Base-by-base conservation (phyloP, 35 echinoderm and acorn worm species). In the Chiridota heheva region DNA sequence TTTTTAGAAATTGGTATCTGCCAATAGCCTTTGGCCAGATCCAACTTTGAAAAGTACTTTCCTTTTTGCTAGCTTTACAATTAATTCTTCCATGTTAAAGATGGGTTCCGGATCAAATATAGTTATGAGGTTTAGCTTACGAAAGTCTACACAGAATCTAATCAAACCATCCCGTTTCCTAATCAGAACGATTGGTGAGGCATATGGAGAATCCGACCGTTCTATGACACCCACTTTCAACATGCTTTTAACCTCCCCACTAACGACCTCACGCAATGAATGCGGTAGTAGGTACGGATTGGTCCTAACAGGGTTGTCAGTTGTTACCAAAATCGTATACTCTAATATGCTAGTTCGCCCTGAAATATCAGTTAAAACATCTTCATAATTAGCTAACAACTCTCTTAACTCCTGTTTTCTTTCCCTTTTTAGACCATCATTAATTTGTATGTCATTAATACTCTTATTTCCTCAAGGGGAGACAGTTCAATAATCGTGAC, bases 161-260 rank as follows among this genome's bases (percentile, higher is more conserved):
- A n/a, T n/a, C n/a, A n/a, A n/a, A n/a, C n/a, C n/a, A n/a, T n/a
- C n/a, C n/a, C n/a, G n/a, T n/a, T n/a, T n/a, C n/a, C n/a, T n/a
- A n/a, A n/a, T n/a, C n/a, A n/a, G n/a, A n/a, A n/a, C n/a, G n/a
- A n/a, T n/a, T 2, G 60, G 60, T 67, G 56, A 72, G 40, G 63
- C 40, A 40, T 38, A 88, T 34, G 49, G 63, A 22, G 67, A 92
- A 30, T 65, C 41, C 12, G 76, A 77, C 22, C 38, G 36, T 69
- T 92, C 83, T 58, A 87, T 87, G 0, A 92, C 59, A 29, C 78
- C 60, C 38, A 92, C 29, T 4, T 70, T 42, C 25, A 92, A 29
- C 77, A 92, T 87, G 2, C 17, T 66, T 17, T 82, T 58, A 28
- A 92, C 35, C 38, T 87, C 84, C 24, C 37, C 69, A 24, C 67